A percentile compares a stretch with the other conserved stretches of the same genome.
Conservation (phyloP, 2,113 vertebrate species). For the Phoxinus phoxinus region DNA sequence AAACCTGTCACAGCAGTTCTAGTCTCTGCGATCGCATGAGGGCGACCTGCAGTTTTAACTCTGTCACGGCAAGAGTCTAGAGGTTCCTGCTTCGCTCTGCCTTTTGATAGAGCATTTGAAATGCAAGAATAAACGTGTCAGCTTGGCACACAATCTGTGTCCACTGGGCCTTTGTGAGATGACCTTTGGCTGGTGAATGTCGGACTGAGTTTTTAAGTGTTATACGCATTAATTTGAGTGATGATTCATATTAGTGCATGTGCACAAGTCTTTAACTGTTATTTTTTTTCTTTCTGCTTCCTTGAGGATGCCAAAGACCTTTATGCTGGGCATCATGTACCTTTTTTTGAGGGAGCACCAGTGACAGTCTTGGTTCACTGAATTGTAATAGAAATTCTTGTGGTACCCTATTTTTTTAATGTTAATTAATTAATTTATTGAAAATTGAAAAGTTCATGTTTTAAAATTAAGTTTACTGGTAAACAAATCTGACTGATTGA, state of each 20-base stretch:
- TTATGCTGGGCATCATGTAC: conserved; percentile 15
- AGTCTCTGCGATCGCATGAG: conserved; percentile 34
- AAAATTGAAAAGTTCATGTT: background rate
- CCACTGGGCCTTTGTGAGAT: conserved; percentile 36
- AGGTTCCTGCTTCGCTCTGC: conserved; percentile 1
- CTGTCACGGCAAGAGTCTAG: conserved; percentile 13
- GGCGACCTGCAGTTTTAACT: conserved; percentile 48
- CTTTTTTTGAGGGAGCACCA: background rate
- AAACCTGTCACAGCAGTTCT: conserved; percentile 41
- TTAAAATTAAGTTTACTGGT: background rate
- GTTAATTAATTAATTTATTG: background rate
- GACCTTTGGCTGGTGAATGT: conserved; percentile 38
- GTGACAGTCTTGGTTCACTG: background rate
- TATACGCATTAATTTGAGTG: conserved; percentile 30
- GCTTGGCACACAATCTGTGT: conserved; percentile 34
- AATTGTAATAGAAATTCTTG: background rate
- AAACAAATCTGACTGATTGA: background rate
- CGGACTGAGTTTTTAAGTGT: conserved; percentile 22
- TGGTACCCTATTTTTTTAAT: background rate
- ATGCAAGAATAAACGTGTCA: conserved; percentile 25
- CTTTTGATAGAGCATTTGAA: conserved; percentile 18
- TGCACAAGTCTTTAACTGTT: conserved; percentile 4
- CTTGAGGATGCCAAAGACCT: conserved; percentile 30
- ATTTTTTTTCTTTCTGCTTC: background rate
- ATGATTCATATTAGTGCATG: conserved; percentile 26